Percentiles rank a stretch among this genome's conserved stretches.
These are phyloP conservation scores for Pristiophorus japonicus DNA, from an alignment of 2,113 vertebrate genomes.

Conservation along the genomic window DNA sequence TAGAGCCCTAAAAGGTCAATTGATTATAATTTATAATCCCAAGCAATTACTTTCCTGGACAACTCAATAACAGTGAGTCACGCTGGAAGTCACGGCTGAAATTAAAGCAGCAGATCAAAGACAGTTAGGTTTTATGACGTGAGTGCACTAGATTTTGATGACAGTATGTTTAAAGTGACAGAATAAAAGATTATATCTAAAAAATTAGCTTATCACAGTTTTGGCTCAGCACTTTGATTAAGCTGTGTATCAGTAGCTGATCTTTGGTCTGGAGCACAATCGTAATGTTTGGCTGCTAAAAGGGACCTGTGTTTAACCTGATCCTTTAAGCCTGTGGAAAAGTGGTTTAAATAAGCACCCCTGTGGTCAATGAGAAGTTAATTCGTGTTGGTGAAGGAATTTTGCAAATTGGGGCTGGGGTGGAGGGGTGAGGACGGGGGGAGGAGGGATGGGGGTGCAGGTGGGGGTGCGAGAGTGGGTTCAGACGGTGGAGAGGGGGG, in stretches of 20 bases:
- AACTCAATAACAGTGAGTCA: not conserved
- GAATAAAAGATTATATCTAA: not conserved
- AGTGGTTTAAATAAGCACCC: not conserved
- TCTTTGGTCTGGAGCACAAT: not conserved
- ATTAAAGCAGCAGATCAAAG: not conserved
- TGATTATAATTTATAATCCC: not conserved
- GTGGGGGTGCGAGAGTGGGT: too few species aligned
- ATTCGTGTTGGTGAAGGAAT: not conserved
- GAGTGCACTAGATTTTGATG: not conserved
- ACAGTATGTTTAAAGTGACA: not conserved
- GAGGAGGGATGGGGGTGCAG: too few species aligned
- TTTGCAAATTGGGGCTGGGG: not conserved
- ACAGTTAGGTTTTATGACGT: not conserved
- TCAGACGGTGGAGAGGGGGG: too few species aligned
- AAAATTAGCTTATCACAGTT: not conserved
- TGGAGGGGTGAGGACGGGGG: too few species aligned
- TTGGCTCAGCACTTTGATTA: not conserved
- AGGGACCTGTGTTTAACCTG: not conserved
- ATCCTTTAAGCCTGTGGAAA: not conserved
- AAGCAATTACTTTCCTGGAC: not conserved
- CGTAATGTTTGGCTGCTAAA: too few species aligned
- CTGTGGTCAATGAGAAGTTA: not conserved
- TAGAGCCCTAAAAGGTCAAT: not conserved
- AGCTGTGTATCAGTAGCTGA: not conserved
- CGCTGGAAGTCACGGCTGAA: not conserved